Conservation (phyloP, 1,140 invertebrate genomes). For the Zaprionus vittiger region DNA sequence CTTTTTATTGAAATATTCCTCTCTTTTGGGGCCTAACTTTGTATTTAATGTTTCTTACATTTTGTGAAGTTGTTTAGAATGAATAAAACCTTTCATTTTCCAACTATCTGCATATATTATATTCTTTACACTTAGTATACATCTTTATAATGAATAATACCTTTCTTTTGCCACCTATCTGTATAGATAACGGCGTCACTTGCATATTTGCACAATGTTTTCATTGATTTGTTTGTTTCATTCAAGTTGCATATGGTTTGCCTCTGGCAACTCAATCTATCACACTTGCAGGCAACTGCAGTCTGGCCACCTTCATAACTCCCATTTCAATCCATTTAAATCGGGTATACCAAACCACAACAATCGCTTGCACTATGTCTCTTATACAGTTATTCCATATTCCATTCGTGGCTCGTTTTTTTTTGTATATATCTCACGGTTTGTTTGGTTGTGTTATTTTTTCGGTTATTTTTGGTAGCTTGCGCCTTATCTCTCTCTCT, state of each 20-base stretch:
- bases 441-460: slow-evolving; percentile 7
- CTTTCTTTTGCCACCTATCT: too few species aligned
- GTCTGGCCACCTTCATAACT: neutral
- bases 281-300: neutral
- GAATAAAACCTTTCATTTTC: neutral
- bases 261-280: neutral
- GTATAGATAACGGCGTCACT: accelerated
- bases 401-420: neutral
- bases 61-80: neutral
- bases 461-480: slow-evolving; percentile 35
- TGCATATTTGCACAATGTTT: too few species aligned
- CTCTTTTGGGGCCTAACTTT: too few species aligned
- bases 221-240: too few species aligned
- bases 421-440: slow-evolving; percentile 12
- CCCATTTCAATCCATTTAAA: slow-evolving; percentile 13
- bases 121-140: too few species aligned
- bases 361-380: slow-evolving; percentile 6
- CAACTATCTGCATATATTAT: too few species aligned
- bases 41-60: too few species aligned
- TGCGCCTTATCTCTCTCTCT: slow-evolving; percentile 33
- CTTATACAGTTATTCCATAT: slow-evolving; percentile 25
- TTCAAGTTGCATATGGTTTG: neutral
- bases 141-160: too few species aligned
- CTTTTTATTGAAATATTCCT: neutral
- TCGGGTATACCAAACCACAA: slow-evolving; percentile 2